Evolutionary conservation across 2,888 invertebrate genomes (phyloP).

Genomic region (Leucoma salicis): DNA sequence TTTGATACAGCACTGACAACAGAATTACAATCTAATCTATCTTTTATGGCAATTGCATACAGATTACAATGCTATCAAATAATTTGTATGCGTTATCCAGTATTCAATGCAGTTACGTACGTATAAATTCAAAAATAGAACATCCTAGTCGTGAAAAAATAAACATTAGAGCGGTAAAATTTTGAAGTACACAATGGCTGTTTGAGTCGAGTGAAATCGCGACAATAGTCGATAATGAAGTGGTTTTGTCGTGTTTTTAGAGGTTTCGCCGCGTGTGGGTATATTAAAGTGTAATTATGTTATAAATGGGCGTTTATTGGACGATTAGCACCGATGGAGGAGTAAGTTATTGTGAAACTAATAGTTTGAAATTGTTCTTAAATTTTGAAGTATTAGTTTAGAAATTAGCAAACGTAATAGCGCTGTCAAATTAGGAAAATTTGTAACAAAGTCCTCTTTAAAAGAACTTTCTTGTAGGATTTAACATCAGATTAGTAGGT

Average conservation of each 20-base stretch:
- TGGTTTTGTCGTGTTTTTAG: slow-evolving; percentile 69
- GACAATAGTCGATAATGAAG: slow-evolving; percentile 56
- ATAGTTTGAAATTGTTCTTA: slow-evolving; percentile 40
- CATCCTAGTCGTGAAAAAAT: slow-evolving; percentile 25
- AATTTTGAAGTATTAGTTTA: no score
- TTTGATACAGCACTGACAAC: slow-evolving; percentile 6
- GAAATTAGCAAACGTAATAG: no score
- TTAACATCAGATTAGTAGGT: no score
- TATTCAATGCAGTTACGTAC: slow-evolving; percentile 1
- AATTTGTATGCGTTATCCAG: slow-evolving; percentile 8
- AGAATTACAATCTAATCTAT: slow-evolving; percentile 10
- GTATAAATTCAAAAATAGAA: slow-evolving; percentile 25
- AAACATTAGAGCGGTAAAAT: slow-evolving; percentile 32
- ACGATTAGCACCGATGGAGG: slow-evolving; percentile 58
- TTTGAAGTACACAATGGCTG: slow-evolving; percentile 44
- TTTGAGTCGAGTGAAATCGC: slow-evolving; percentile 63
- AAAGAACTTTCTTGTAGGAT: no score
- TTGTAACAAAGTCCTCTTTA: no score
- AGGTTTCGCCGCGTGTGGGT: slow-evolving; percentile 57
- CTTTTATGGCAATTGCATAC: slow-evolving; percentile 4
- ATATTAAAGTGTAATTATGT: slow-evolving; percentile 74
- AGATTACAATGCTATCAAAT: slow-evolving; percentile 14
- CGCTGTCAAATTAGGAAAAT: no score
- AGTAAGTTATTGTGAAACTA: slow-evolving; percentile 43
- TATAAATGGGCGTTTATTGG: slow-evolving; percentile 71